A percentile compares a stretch with the other conserved stretches of the same genome.
phyloP scores from a whole-genome alignment of 2,888 invertebrate genomes.

The Folsomia candida region DNA sequence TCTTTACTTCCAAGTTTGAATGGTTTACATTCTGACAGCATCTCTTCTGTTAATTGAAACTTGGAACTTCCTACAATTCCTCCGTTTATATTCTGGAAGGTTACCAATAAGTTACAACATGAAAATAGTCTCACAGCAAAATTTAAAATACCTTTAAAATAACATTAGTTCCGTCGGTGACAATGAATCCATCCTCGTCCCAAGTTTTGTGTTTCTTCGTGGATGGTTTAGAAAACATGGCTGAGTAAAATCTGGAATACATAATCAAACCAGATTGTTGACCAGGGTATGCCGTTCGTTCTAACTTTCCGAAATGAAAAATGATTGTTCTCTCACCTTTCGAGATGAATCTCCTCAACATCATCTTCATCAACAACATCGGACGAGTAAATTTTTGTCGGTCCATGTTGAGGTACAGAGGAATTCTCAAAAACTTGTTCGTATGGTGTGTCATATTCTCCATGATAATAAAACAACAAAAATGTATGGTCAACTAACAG shows the following conservation, averaged over 20 bases:
- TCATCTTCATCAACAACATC: too few relatives aligned
- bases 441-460: too few relatives aligned
- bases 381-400: too few relatives aligned
- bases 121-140: not conserved
- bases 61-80: not conserved
- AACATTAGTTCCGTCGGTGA: not conserved
- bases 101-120: too few relatives aligned
- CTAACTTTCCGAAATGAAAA: too few relatives aligned
- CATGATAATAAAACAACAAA: too few relatives aligned
- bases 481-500: too few relatives aligned
- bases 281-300: too few relatives aligned
- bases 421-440: too few relatives aligned
- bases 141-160: not conserved
- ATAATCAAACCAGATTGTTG: not conserved
- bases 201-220: constrained; percentile 11
- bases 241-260: not conserved
- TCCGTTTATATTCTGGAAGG: not conserved
- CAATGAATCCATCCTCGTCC: constrained; percentile 7
- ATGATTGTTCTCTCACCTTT: too few relatives aligned
- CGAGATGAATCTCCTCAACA: too few relatives aligned
- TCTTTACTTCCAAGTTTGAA: constrained; percentile 4
- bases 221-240: constrained; percentile 1
- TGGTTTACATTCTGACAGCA: not conserved
- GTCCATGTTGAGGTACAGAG: too few relatives aligned
- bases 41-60: not conserved